Base-by-base conservation (phyloP, 1,140 invertebrate genomes). In the Zaprionus gabonicus region DNA sequence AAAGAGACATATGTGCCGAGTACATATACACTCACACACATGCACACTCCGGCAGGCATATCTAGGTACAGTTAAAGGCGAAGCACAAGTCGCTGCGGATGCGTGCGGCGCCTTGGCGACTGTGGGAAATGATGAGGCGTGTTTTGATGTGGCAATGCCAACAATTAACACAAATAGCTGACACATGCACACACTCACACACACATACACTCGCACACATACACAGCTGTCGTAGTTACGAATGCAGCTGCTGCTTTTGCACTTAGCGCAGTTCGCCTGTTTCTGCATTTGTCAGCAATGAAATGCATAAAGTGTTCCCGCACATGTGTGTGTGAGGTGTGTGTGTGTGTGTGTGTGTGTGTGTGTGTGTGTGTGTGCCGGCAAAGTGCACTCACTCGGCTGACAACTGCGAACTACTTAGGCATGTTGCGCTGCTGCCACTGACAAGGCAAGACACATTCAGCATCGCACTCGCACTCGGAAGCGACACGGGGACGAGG, bases 381-480 rank as follows among this genome's bases (percentile, higher is more conserved):
- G 49, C 82, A 87, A 82, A 88, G 78, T 76, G 84, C 84, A 84
- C 84, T 88, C 69, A 68, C 77, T 67, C 73, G 70, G 78, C 81
- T 84, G 81, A 90, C 85, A 88, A 84, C 84, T 84, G 81, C 74
- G 72, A 88, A 74, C 84, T 88, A 88, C 84, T 88, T 88, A 88
- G 76, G 83, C 88, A 76, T 76, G 73, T 76, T 76, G 55, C 51
- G 9, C 74, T 17, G 53, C 81, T 78, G 83, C 80, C 78, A 84
- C 85, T 90, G 81, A 90, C 85, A 87, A 70, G 74, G 55, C 74
- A 51, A 20, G 56, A 60, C 69, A 55, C 28, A 76, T 71, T 66
- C 74, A 72, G 74, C 41, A 17, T 41, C 7, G n/a, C 41, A 74
- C 56, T 55, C 74, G 10, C 55, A 31, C 38, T 49, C 60, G 23